phyloP scores from a whole-genome alignment of 2,888 invertebrate genomes.

The Rhaphigaster nebulosa region DNA sequence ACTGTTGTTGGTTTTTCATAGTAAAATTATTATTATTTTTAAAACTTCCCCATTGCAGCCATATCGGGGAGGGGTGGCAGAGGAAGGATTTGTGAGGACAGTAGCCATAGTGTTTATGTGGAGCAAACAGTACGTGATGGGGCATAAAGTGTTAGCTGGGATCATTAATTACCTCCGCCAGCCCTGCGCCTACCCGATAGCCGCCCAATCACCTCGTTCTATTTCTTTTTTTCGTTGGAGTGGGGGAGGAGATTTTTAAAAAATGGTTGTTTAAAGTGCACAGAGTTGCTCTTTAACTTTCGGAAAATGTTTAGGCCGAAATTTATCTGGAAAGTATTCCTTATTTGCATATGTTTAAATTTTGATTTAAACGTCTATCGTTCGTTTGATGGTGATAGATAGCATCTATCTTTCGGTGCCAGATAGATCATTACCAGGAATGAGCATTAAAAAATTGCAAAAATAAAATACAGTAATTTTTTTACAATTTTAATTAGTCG shows the following conservation, averaged over 20 bases:
- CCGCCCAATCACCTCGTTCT: constrained; percentile 34
- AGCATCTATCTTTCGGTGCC: too few relatives aligned
- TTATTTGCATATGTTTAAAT: background rate
- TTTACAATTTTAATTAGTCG: too few relatives aligned
- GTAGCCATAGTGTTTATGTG: constrained; percentile 51
- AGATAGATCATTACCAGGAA: too few relatives aligned
- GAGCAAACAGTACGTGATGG: constrained; percentile 64
- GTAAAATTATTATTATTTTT: too few relatives aligned
- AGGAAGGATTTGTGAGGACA: constrained; percentile 35
- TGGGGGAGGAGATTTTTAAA: background rate
- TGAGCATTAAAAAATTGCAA: too few relatives aligned
- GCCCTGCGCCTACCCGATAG: constrained; percentile 31
- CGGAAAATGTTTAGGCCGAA: background rate
- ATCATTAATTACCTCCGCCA: constrained; percentile 61
- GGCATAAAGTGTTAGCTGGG: constrained; percentile 61
- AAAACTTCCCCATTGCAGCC: too few relatives aligned
- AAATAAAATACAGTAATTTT: too few relatives aligned
- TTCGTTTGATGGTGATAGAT: too few relatives aligned
- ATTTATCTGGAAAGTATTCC: background rate
- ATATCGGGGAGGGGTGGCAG: background rate
- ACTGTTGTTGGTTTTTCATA: too few relatives aligned
- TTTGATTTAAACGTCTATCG: background rate
- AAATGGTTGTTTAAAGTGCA: constrained; percentile 23
- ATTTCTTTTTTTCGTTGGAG: constrained; percentile 36
- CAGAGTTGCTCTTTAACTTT: background rate